Base-by-base conservation (phyloP, 2,113 vertebrate species). In the Amblyornis subalaris region DNA sequence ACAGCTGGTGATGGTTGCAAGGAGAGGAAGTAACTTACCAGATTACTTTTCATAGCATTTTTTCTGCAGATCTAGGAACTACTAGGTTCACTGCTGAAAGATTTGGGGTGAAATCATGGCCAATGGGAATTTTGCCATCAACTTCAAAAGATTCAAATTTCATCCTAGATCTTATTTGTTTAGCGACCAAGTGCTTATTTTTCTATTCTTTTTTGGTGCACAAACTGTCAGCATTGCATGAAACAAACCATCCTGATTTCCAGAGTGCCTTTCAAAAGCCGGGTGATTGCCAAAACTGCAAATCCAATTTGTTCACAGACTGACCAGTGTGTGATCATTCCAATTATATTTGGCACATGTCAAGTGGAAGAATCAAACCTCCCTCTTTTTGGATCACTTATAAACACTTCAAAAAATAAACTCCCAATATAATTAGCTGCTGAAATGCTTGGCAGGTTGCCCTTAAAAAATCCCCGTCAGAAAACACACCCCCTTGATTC, bases 391-490 rank as follows among this genome's bases (percentile, higher is more conserved):
- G 94, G 96, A 89, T 85, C 91, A 94, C 71, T 96, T 96, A 95
- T 94, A 97, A 97, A 96, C 93, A 96, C 93, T 96, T 97, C 75
- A 96, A 80, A 96, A 97, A 96, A 96, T 74, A 96, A 96, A 96
- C 92, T 94, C 55, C 73, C 26, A 12, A 76, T 93, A 83, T 92
- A 97, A 96, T 96, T 96, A 95, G 85, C 90, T 94, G 76, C 95
- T 83, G 65, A 96, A 96, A 93, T 93, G 73, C 67, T 96, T 97
- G 95, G 93, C 91, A 11, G 26, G n/a, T 40, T 83, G 50, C 87
- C 90, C 76, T 95, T 66, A 62, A 95, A 96, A 96, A 88, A 31
- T 73, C 48, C 66, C 36, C 10, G 4, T 47, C 71, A 88, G 67
- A 72, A 90, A 78, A 88, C 92, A 85, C 61, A 35, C 35, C 53